Evolutionary conservation across 1,140 invertebrate genomes (phyloP), one percentile per base, ranked within the genome.

Genomic region (Panagrolaimus sp.): DNA sequence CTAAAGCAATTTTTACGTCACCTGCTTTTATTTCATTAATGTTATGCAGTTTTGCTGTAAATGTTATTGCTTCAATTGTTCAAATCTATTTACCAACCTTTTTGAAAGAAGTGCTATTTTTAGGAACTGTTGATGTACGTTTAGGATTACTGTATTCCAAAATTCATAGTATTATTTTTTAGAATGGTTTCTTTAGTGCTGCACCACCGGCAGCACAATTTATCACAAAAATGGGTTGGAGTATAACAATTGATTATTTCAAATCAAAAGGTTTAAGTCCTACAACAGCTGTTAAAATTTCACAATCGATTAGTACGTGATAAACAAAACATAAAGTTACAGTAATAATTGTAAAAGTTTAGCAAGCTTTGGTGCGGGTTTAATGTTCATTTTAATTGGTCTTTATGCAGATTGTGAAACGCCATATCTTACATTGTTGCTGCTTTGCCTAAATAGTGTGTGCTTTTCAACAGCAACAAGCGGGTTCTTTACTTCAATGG

Each of bases 181-280:
- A 77, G 75, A 77, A 77, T 45, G 76, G 76, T 14, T 44, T 78
- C n/a, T 77, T 74, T 58, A 73, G 67, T 24, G 71, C 76, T 10
- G 71, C 76, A n/a, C 74, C 76, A 24, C 77, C 73, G 32, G 45
- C 74, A 28, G 44, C 58, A 1, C 68, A 76, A 43, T 64, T 77
- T n/a, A 24, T 75, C 17, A 48, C 68, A 9, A 77, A 77, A 45
- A 71, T 77, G 21, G 46, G 48, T 12, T 77, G 76, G 76, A 67
- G 71, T 46, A 71, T 77, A 6, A 26, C 55, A 5, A 77, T 77
- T 70, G 76, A 77, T 64, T 71, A 73, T 52, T 48, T 78, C 14
- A 77, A 77, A 52, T 70, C 72, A 26, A 76, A 77, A 26, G 47
- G 32, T 10, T 45, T 73, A 10, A 72, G 65, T 15, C 21, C 66